Conservation (phyloP, 2,888 invertebrate species). For the Alcis repandata region DNA sequence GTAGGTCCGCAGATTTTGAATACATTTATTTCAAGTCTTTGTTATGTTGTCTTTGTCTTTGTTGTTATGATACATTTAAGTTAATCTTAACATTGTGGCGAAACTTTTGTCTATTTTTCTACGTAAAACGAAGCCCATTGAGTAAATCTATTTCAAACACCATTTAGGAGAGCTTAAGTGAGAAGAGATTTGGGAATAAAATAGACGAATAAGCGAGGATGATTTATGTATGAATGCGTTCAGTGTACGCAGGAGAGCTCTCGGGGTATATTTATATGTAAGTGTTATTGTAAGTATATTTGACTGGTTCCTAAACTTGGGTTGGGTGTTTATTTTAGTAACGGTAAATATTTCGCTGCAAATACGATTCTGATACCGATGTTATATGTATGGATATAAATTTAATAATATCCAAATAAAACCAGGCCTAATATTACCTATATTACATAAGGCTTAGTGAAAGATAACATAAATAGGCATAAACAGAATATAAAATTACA, state of each 20-base stretch:
- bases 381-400: too few species aligned
- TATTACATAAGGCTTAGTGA: too few species aligned
- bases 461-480: too few species aligned
- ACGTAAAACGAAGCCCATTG: neutral
- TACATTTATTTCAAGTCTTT: too few species aligned
- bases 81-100: neutral
- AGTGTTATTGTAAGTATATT: conserved; percentile 3
- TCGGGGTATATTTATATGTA: conserved; percentile 6
- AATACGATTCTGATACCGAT: too few species aligned
- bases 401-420: too few species aligned
- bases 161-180: conserved; percentile 26
- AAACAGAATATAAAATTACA: too few species aligned
- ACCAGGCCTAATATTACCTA: too few species aligned
- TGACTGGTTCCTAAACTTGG: neutral
- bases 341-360: too few species aligned
- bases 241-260: conserved; percentile 17
- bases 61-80: neutral
- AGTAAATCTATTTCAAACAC: conserved; percentile 23
- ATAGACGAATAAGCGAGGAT: conserved; percentile 17
- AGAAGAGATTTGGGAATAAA: conserved; percentile 27
- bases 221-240: conserved; percentile 32
- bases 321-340: conserved; percentile 3
- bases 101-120: neutral
- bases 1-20: too few species aligned
- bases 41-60: too few species aligned